A percentile compares a stretch with the other conserved stretches of the same genome.
Evolutionary conservation across 2,797 vertebrate species (phyloP).

Genomic region (Sternotherus odoratus): DNA sequence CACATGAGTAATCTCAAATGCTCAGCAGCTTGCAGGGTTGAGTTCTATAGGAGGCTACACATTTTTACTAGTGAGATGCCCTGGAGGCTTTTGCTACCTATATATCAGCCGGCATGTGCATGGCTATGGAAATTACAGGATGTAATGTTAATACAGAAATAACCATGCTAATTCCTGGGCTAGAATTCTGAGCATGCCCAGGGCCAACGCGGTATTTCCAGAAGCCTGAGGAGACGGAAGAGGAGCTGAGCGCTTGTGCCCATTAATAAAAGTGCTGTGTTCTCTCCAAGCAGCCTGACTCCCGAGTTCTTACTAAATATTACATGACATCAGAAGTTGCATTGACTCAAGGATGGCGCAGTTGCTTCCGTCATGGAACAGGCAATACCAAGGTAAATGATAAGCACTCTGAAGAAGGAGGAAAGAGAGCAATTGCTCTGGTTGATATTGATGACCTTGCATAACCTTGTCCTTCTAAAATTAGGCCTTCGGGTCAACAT

Average conservation of each 20-base stretch:
- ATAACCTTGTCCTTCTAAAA: background rate
- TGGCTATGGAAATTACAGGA: background rate
- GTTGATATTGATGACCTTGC: background rate
- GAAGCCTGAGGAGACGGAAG: background rate
- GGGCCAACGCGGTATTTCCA: too few species aligned
- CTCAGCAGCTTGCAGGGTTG: accelerated
- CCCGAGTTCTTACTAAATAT: background rate
- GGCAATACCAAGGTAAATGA: background rate
- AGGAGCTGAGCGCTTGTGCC: background rate
- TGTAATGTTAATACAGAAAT: background rate
- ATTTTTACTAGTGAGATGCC: background rate
- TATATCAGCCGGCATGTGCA: background rate
- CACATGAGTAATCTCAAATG: background rate
- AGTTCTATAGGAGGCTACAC: background rate
- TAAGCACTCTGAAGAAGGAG: background rate
- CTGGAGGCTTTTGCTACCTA: accelerated
- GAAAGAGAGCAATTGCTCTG: background rate
- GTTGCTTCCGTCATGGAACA: background rate
- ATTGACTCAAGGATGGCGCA: background rate
- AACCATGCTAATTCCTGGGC: background rate
- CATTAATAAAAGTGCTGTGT: background rate
- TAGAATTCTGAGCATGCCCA: background rate
- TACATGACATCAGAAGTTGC: background rate
- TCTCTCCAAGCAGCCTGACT: background rate
- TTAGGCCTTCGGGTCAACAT: background rate